These are phyloP conservation scores for Chironomus tepperi DNA, from an alignment of 1,140 invertebrate genomes.

Conservation along the genomic window DNA sequence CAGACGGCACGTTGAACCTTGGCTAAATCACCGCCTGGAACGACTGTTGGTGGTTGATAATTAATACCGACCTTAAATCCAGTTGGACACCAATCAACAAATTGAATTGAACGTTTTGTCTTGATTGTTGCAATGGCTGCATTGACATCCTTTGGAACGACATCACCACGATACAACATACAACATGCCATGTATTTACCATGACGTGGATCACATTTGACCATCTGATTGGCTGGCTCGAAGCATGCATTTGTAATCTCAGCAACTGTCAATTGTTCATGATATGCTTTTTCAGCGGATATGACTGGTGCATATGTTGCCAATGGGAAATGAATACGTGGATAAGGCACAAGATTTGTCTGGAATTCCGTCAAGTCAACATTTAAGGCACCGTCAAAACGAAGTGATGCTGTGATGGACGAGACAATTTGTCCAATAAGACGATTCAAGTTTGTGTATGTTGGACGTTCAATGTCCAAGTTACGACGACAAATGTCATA, in stretches of 20 bases:
- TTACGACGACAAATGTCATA: constrained; percentile 84
- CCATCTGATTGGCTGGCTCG: constrained; percentile 78
- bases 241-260: constrained; percentile 78
- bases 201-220: constrained; percentile 72
- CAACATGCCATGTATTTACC: constrained; percentile 83
- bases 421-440: constrained; percentile 77
- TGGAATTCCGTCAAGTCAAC: constrained; percentile 87
- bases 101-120: constrained; percentile 73
- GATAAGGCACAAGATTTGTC: constrained; percentile 76
- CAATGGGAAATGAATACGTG: constrained; percentile 70
- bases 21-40: constrained; percentile 69
- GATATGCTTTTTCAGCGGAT: constrained; percentile 73
- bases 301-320: constrained; percentile 71
- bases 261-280: constrained; percentile 64
- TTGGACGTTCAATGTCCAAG: constrained; percentile 75
- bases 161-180: constrained; percentile 65
- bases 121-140: constrained; percentile 84
- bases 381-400: constrained; percentile 82
- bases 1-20: constrained; percentile 78
- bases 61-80: constrained; percentile 73
- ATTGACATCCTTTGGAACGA: constrained; percentile 78
- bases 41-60: constrained; percentile 78
- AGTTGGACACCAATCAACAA: constrained; percentile 75
- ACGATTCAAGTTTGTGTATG: constrained; percentile 70
- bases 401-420: constrained; percentile 74